Percentiles rank a stretch among this genome's conserved stretches.
Conservation (phyloP, 2,113 vertebrate genomes). For the Canis aureus region DNA sequence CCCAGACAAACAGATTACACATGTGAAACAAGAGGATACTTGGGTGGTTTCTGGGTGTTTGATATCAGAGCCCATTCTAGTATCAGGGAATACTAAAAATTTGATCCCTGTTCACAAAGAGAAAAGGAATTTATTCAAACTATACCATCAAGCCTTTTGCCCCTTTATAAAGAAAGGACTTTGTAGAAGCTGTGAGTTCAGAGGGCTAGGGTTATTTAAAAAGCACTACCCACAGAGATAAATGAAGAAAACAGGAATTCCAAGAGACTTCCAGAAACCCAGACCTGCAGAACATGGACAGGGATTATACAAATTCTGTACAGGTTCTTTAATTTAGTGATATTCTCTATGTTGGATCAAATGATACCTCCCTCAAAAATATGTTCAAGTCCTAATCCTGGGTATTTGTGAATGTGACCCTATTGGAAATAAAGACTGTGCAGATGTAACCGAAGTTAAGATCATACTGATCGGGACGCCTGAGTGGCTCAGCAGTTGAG, state of each 20-base stretch:
- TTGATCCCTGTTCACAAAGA: neutral
- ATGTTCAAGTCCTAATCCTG: neutral
- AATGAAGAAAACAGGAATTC: neutral
- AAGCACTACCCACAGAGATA: neutral
- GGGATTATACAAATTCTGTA: neutral
- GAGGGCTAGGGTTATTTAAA: neutral
- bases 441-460: neutral
- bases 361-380: neutral
- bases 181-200: neutral
- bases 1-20: constrained; percentile 42
- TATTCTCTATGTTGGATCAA: neutral
- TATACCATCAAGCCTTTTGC: constrained; percentile 11
- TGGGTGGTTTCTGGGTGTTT: constrained; percentile 53
- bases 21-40: constrained; percentile 4
- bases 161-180: constrained; percentile 22
- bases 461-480: neutral
- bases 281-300: neutral
- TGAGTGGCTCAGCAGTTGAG: too few species aligned
- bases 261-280: neutral
- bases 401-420: neutral
- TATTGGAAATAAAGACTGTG: constrained; percentile 11
- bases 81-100: constrained; percentile 43
- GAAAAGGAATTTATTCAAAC: constrained; percentile 45
- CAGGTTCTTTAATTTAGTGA: constrained; percentile 21
- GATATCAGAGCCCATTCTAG: constrained; percentile 46